Evolutionary conservation across 2,888 invertebrate species (phyloP).

Genomic region (Macrosiphum euphorbiae): DNA sequence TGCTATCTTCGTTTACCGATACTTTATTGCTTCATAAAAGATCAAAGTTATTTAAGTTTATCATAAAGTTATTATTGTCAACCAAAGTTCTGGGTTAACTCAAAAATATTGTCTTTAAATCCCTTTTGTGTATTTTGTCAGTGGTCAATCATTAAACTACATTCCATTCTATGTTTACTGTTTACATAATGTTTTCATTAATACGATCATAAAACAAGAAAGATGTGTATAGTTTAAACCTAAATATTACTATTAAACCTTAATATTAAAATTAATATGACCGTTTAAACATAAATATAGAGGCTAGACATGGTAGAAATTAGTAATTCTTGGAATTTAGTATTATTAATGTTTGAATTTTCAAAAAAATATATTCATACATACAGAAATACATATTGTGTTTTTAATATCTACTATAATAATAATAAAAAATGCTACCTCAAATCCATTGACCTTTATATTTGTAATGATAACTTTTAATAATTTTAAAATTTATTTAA

Average conservation of each 20-base stretch:
- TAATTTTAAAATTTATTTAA: not conserved
- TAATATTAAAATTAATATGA: conserved; percentile 26
- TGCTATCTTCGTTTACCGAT: conserved; percentile 72
- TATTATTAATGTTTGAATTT: conserved; percentile 35
- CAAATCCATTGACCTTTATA: not conserved
- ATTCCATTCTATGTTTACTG: conserved; percentile 52
- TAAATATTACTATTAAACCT: not conserved
- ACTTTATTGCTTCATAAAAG: conserved; percentile 69
- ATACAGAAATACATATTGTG: not conserved
- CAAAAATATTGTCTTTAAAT: conserved; percentile 37
- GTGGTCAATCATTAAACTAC: conserved; percentile 38
- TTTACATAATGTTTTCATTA: conserved; percentile 36
- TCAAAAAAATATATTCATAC: conserved; percentile 30
- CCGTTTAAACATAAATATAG: not conserved
- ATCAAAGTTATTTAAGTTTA: conserved; percentile 8
- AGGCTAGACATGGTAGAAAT: conserved; percentile 36
- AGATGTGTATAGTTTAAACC: conserved; percentile 36
- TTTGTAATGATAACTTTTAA: not conserved
- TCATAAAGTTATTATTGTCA: conserved; percentile 39
- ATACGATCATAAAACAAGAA: conserved; percentile 30
- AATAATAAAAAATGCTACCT: not conserved
- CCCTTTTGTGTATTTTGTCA: conserved; percentile 32
- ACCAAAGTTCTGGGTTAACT: conserved; percentile 46
- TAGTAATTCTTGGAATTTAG: conserved; percentile 41
- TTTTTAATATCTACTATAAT: conserved; percentile 7